Evolutionary conservation across 2,797 vertebrate species (phyloP), one percentile per base, ranked within the genome.

Genomic region (Paramormyrops hopkinsi): DNA sequence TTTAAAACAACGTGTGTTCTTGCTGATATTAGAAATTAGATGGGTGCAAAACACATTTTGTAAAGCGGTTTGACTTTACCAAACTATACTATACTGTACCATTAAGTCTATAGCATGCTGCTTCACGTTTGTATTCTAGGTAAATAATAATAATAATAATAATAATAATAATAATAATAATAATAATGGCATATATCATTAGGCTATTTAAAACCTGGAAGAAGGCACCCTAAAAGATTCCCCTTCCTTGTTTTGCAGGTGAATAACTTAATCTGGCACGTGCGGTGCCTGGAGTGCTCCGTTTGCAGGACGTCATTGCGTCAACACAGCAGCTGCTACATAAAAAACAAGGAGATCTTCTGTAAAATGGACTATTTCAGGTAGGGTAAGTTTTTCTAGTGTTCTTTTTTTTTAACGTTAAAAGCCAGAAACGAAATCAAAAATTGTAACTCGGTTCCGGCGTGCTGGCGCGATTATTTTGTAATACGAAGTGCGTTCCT

Each of bases 331-430:
- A 99, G 98, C 97, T 99, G 98, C 96, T 99, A 99, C 96, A 98
- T 99, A 94, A 99, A 99, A 95, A 98, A 99, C 95, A 98, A 98
- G 94, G 98, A 99, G 94, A 98, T 99, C 95, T 99, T 98, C 96
- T 99, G 98, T 95, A 99, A 99, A 96, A 97, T 99, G 97, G 98
- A 99, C 96, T 99, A 99, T 96, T 99, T 99, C 98, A 99, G 98
- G 98, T 99, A 99, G 96, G 97, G 95, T 95, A 96, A 96, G 95
- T 97, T 95, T 96, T 92, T 93, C 92, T 93, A 37, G 14, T 41
- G 91, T 93, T 90, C 92, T 65, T 59, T 65, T 29, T 29, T 65
- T 92, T 94, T 94, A 90, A 87, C 50, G 37, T 19, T 50, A 65
- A 69, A 53, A 51, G 37, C 29, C 29, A 22, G 62, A 65, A 37